These are phyloP conservation scores for Penaeus vannamei DNA, from an alignment of 1,140 invertebrate genomes.

Conservation along the genomic window DNA sequence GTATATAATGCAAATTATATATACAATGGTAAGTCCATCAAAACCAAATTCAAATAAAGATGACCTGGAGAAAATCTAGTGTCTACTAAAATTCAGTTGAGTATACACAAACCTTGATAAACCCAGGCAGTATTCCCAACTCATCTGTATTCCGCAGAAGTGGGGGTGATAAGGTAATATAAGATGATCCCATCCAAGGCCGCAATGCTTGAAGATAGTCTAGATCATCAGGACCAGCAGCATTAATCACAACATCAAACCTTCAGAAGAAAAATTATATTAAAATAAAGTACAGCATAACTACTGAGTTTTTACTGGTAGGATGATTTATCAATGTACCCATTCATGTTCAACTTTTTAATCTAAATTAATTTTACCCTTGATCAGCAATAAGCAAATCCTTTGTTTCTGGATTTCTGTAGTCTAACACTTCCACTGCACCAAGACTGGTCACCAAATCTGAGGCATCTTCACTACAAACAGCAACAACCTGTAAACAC, in stretches of 20 bases:
- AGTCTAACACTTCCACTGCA: slow-evolving; percentile 85
- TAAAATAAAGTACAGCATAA: neutral
- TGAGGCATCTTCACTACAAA: slow-evolving; percentile 83
- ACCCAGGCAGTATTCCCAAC: slow-evolving; percentile 78
- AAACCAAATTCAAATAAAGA: too few relatives aligned
- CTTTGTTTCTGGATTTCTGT: slow-evolving; percentile 78
- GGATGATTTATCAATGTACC: neutral
- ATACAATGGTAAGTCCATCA: too few relatives aligned
- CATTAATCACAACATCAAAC: slow-evolving; percentile 52
- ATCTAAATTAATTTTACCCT: slow-evolving; percentile 72
- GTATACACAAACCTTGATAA: slow-evolving; percentile 57
- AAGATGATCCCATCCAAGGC: slow-evolving; percentile 81
- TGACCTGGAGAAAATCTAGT: neutral
- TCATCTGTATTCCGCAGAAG: slow-evolving; percentile 86
- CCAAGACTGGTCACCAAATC: slow-evolving; percentile 80
- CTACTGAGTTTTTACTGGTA: neutral
- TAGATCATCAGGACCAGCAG: slow-evolving; percentile 47
- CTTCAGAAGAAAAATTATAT: slow-evolving; percentile 8
- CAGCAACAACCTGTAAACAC: slow-evolving; percentile 78
- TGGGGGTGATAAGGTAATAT: slow-evolving; percentile 88
- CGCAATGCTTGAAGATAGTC: slow-evolving; percentile 71
- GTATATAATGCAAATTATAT: too few relatives aligned
- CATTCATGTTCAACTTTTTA: neutral
- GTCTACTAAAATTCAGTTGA: neutral
- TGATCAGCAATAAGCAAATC: slow-evolving; percentile 76